Percentiles rank a stretch among this genome's conserved stretches.
Conservation (phyloP, 2,797 vertebrate species). For the Chiloscyllium punctatum region DNA sequence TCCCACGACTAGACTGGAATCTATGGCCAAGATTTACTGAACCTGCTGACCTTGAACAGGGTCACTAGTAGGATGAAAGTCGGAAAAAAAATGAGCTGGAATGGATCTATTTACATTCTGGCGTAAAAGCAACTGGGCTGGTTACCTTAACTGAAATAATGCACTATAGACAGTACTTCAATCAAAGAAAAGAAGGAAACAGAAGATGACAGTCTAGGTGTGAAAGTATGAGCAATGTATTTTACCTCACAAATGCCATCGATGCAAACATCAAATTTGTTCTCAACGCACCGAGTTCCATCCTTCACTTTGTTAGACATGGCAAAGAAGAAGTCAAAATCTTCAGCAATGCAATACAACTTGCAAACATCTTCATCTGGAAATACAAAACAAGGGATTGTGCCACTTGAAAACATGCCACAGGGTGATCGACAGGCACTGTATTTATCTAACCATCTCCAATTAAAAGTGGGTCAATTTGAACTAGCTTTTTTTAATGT, state of each 20-base stretch:
- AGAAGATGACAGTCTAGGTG: neutral
- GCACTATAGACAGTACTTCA: neutral
- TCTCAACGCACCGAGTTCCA: slow-evolving; percentile 79
- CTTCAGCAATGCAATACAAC: slow-evolving; percentile 93
- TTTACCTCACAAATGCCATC: slow-evolving; percentile 89
- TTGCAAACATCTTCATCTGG: slow-evolving; percentile 91
- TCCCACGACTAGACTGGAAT: neutral
- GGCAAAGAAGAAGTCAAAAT: slow-evolving; percentile 97
- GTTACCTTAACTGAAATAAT: neutral
- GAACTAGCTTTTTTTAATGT: neutral
- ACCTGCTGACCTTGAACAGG: neutral
- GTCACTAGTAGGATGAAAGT: neutral
- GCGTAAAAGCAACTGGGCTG: neutral
- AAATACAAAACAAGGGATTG: slow-evolving; percentile 39
- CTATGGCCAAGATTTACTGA: neutral
- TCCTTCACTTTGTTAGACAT: slow-evolving; percentile 96
- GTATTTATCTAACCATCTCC: neutral
- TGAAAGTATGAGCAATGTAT: slow-evolving; percentile 39
- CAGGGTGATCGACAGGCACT: neutral
- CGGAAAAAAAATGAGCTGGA: neutral
- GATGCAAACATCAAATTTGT: slow-evolving; percentile 77
- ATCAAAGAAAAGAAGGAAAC: neutral
- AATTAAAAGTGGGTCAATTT: neutral
- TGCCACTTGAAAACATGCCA: neutral
- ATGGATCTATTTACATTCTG: neutral